These are phyloP conservation scores for Paradoxurus hermaphroditus DNA, from an alignment of 2,113 vertebrate species.

Conservation along the genomic window DNA sequence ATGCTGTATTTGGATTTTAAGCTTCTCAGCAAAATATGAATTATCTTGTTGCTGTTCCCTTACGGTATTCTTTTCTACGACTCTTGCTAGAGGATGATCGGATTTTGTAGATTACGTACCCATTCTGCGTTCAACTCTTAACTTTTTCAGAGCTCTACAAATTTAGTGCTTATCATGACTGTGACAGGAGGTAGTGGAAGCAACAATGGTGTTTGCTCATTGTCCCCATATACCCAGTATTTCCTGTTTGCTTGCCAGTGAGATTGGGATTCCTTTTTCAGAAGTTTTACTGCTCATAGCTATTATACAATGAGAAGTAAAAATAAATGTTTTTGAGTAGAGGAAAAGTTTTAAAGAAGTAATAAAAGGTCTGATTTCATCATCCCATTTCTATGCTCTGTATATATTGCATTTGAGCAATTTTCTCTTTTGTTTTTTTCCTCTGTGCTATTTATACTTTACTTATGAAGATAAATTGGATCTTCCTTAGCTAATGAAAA, in stretches of 20 bases:
- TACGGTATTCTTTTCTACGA: neutral
- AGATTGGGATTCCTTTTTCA: conserved; percentile 11
- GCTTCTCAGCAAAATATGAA: neutral
- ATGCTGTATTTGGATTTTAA: conserved; percentile 34
- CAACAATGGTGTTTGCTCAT: neutral
- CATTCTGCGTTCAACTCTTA: neutral
- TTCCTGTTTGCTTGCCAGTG: conserved; percentile 5
- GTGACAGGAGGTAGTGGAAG: neutral
- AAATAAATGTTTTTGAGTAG: neutral
- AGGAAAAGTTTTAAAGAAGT: conserved; percentile 20
- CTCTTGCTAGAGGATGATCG: neutral
- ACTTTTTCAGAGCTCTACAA: neutral
- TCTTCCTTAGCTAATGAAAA: neutral
- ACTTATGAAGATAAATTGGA: neutral
- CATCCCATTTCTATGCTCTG: neutral
- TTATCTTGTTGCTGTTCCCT: neutral
- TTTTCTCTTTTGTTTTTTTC: conserved; percentile 14
- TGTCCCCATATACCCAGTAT: neutral
- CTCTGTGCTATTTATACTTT: neutral
- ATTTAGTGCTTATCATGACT: neutral
- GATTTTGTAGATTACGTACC: neutral
- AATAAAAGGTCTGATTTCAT: neutral
- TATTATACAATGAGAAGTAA: conserved; percentile 42
- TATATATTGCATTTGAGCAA: neutral
- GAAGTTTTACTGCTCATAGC: neutral